Percentiles rank a stretch among this genome's conserved stretches.
phyloP scores from a whole-genome alignment of 2,888 invertebrate species.

The Heteromurus nitidus region DNA sequence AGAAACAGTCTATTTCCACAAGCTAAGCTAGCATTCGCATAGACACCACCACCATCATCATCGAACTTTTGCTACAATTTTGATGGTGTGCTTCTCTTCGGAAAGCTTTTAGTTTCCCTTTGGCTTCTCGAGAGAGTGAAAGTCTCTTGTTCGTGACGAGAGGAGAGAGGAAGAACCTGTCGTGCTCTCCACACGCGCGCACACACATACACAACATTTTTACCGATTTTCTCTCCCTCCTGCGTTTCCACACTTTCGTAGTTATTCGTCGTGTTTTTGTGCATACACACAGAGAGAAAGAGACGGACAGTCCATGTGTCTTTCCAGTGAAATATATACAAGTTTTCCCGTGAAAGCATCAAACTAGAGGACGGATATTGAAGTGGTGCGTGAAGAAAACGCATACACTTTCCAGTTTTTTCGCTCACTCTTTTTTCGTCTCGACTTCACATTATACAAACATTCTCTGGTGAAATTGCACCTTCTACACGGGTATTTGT shows the following conservation, averaged over 20 bases:
- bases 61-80: constrained; percentile 30
- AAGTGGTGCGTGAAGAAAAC: too few species aligned
- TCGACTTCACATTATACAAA: too few species aligned
- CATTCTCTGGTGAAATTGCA: background rate
- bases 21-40: background rate
- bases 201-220: too few species aligned
- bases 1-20: too few species aligned
- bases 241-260: too few species aligned
- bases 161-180: constrained; percentile 16
- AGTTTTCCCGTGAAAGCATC: too few species aligned
- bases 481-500: background rate
- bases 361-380: too few species aligned
- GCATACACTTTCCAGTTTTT: background rate
- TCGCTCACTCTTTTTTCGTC: background rate
- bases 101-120: constrained; percentile 43
- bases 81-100: constrained; percentile 35
- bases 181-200: constrained; percentile 40
- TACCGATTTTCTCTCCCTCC: too few species aligned
- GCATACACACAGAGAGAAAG: too few species aligned
- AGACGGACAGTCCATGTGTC: too few species aligned
- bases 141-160: constrained; percentile 39
- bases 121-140: constrained; percentile 57
- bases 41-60: background rate
- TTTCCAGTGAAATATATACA: too few species aligned
- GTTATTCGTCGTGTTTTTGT: too few species aligned